Base-by-base conservation (phyloP, 1,140 invertebrate species). In the Drosophila busckii region DNA sequence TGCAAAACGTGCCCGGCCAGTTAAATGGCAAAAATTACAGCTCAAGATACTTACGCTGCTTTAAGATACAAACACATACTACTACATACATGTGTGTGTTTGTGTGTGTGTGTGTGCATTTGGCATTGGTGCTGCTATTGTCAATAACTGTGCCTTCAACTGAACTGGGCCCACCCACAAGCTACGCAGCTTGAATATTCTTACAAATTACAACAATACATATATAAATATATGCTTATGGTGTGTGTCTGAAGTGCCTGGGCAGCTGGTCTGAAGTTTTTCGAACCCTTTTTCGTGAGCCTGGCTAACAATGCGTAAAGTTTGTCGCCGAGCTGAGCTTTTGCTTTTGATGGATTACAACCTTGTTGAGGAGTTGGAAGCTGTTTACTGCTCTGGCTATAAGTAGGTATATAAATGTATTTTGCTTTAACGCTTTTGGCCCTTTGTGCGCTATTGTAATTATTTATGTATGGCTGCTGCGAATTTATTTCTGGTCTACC, bases 1-100 rank as follows among this genome's bases (percentile, higher is more conserved):
- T 78, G 73, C 73, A 80, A 78, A 78, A 78, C 73, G 73, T 78
- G 73, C 68, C 68, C 73, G 67, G 71, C 73, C 73, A 78, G 68
- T 59, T 71, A 80, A 78, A 78, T 78, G 73, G 73, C 70, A 80
- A 68, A 60, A 80, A 78, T 80, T 78, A 78, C 68, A 65, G 34
- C 44, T 56, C 50, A 41, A n/a, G n/a, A n/a, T n/a, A 34, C 49
- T 31, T 28, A 20, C 34, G 34, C 40, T 45, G 25, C 16, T 26
- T 22, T 22, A 17, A 6, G 8, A 17, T 37, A 26, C 16, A 7
- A 45, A 35, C 17, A 40, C 13, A 20, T n/a, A n/a, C n/a, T n/a
- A n/a, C n/a, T n/a, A n/a, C n/a, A n/a, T n/a, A n/a, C 22, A 16
- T 25, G 15, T 32, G 9, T 26, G 17, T 46, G 23, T 44, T 12